Evolutionary conservation across 2,888 invertebrate species (phyloP).

Genomic region (Psococerastis gibbosa): DNA sequence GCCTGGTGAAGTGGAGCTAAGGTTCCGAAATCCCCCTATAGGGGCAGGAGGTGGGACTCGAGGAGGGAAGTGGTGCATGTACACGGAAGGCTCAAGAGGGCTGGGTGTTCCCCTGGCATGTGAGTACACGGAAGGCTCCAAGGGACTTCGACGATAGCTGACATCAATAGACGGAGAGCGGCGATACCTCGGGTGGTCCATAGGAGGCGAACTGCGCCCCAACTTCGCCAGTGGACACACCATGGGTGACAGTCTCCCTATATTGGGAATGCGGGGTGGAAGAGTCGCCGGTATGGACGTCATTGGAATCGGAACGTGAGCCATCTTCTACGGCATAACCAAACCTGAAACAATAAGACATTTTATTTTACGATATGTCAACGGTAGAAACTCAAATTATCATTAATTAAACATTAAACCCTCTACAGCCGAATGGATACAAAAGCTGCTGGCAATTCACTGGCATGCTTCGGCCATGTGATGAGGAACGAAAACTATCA

Average conservation of each 20-base stretch:
- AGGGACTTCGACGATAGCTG: constrained; percentile 11
- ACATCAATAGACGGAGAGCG: constrained; percentile 18
- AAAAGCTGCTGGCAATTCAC: no score
- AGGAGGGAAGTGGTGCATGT: neutral
- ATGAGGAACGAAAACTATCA: no score
- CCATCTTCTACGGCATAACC: constrained; percentile 3
- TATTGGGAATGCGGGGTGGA: constrained; percentile 14
- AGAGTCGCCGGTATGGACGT: constrained; percentile 2
- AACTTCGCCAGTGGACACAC: constrained; percentile 40
- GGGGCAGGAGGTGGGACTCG: neutral
- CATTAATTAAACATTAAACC: no score
- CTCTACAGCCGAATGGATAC: no score
- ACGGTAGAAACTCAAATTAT: no score
- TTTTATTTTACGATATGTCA: no score
- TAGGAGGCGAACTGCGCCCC: constrained; percentile 30
- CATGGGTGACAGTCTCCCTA: constrained; percentile 28
- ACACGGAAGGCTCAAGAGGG: constrained; percentile 3
- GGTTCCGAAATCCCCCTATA: neutral
- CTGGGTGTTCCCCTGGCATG: neutral
- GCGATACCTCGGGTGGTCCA: constrained; percentile 20
- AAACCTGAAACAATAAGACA: no score
- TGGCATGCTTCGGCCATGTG: no score
- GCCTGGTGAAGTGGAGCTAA: neutral
- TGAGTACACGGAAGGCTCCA: constrained; percentile 4
- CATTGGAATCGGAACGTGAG: constrained; percentile 1